phyloP scores from a whole-genome alignment of 30 jellyfish, hydroid and myxozoan species.

The Phacellophora camtschatica region DNA sequence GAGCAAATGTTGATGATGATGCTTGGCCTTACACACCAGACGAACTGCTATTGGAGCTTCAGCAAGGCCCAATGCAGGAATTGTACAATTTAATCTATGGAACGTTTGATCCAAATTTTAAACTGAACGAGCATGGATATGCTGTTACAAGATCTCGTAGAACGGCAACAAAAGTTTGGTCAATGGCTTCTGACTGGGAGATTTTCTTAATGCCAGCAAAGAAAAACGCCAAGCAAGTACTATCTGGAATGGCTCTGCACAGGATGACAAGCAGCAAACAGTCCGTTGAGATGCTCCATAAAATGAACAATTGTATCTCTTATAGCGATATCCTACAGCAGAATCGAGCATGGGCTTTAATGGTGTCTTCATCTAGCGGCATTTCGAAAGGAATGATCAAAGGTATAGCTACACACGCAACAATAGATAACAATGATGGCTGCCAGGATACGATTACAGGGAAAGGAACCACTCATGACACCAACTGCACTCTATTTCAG shows the following conservation, averaged over 20 bases:
- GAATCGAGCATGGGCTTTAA: conserved; percentile 23
- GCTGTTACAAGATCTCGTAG: too few relatives aligned
- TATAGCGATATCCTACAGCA: conserved; percentile 12
- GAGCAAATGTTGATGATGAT: too few relatives aligned
- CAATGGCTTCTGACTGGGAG: too few relatives aligned
- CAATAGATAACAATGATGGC: conserved; percentile 47
- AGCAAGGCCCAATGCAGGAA: not conserved
- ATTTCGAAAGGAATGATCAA: conserved; percentile 14
- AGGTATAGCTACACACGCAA: conserved; percentile 35
- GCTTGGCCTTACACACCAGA: too few relatives aligned
- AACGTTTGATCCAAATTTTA: conserved; percentile 2
- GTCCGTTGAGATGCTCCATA: conserved; percentile 28
- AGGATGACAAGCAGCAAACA: too few relatives aligned
- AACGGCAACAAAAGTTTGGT: too few relatives aligned
- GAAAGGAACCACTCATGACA: conserved; percentile 20
- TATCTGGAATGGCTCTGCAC: too few relatives aligned
- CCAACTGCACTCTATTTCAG: conserved; percentile 32
- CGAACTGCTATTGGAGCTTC: too few relatives aligned
- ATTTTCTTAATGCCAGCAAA: too few relatives aligned
- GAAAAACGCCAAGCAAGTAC: too few relatives aligned
- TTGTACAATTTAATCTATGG: not conserved
- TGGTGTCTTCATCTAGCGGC: conserved; percentile 12
- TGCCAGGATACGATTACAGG: conserved; percentile 26
- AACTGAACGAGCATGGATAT: not conserved
- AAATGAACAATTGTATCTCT: conserved; percentile 19